Evolutionary conservation across 2,888 invertebrate genomes (phyloP), one percentile per base, ranked within the genome.

Genomic region (Acronicta alni): DNA sequence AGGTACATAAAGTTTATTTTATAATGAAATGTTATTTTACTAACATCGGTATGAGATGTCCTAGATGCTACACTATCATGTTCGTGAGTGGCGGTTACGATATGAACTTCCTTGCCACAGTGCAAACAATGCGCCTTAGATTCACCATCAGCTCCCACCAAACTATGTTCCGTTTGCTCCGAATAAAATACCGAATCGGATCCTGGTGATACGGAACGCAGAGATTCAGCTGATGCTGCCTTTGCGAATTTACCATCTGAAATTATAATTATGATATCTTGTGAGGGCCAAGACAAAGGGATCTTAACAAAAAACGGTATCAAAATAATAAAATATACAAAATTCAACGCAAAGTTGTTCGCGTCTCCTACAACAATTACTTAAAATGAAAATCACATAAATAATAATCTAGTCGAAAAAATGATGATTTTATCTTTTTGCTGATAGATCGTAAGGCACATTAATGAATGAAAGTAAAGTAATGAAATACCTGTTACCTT

Each of bases 151-250:
- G 93, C 89, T 3, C 85, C 90, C 15, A 91, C 91, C 47, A 89
- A 81, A 63, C 92, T 93, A 54, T 94, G 94, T 85, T 96, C 96
- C 12, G 95, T 96, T 72, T 95, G 96, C 87, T 97, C 97, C 82
- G 97, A 97, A 91, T 97, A 98, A 90, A 98, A 98, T 23, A 98
- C 98, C 57, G 97, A 98, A 88, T 98, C 98, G 70, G 98, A 98
- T 20, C 98, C 98, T 4, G 98, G 98, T 80, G 98, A 98, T 39
- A 97, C 97, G n/a, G 98, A 98, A 46, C 98, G 95, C 53, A 98
- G 91, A 0, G 98, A 98, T 90, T 98, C 98, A 44, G 97, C 97
- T 75, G 98, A 98, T 61, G 97, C 95, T 10, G 98, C 97, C 90
- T 98, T 98, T 52, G 97, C 91, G 74, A 89, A 92, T 83, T 93